These are phyloP conservation scores for Plebejus anna DNA, from an alignment of 2,888 invertebrate species.

Conservation along the genomic window DNA sequence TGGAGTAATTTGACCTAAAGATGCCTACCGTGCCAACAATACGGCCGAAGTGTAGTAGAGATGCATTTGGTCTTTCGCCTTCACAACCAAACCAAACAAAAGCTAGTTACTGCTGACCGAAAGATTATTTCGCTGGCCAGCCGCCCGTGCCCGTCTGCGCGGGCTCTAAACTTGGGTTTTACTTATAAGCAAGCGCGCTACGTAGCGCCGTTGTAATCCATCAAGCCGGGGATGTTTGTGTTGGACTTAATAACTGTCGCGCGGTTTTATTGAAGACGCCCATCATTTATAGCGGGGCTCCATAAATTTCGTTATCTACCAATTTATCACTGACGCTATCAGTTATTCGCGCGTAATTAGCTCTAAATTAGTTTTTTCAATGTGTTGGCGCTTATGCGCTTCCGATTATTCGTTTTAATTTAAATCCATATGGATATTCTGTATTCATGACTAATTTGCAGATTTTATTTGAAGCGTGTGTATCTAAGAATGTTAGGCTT, in stretches of 20 bases:
- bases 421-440: background rate
- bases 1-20: too few species aligned
- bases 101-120: background rate
- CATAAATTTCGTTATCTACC: constrained; percentile 21
- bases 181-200: background rate
- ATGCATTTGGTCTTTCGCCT: too few species aligned
- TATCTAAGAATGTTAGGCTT: background rate
- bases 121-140: background rate
- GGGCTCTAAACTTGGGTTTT: background rate
- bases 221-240: constrained; percentile 36
- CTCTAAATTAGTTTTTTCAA: constrained; percentile 23
- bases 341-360: constrained; percentile 12
- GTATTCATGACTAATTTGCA: background rate
- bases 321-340: constrained; percentile 22
- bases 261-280: constrained; percentile 35
- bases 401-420: background rate
- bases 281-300: constrained; percentile 18
- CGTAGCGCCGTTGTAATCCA: constrained; percentile 23
- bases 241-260: constrained; percentile 37
- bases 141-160: background rate
- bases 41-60: too few species aligned
- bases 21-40: too few species aligned
- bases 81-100: background rate
- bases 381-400: background rate
- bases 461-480: background rate